These are phyloP conservation scores for Atrichornis clamosus DNA, from an alignment of 2,113 vertebrate genomes.

Conservation along the genomic window DNA sequence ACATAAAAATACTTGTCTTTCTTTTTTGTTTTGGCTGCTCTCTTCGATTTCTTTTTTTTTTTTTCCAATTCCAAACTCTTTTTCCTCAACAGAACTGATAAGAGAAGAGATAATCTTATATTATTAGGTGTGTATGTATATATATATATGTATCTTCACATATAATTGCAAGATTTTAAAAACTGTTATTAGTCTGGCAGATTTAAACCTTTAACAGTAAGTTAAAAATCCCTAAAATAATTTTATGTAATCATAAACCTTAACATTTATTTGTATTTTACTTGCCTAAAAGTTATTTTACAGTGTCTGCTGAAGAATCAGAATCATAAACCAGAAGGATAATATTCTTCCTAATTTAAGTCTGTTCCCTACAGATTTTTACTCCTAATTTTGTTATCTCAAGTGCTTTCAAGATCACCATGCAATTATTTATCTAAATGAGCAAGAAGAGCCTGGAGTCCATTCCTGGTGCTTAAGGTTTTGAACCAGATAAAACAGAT, in stretches of 20 bases:
- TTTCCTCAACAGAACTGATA: neutral
- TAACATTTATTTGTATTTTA: neutral
- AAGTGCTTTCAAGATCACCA: neutral
- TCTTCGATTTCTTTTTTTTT: neutral
- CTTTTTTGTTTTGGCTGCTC: neutral
- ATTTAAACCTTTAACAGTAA: neutral
- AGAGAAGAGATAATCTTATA: neutral
- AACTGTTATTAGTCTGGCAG: accelerated
- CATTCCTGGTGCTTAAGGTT: neutral
- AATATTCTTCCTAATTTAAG: neutral
- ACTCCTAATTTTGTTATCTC: neutral
- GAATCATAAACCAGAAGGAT: neutral
- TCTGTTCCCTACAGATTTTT: neutral
- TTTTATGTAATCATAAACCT: neutral
- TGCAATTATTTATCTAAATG: neutral
- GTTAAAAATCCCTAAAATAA: neutral
- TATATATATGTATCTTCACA: too few species aligned
- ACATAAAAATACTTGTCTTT: neutral
- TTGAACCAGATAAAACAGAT: neutral
- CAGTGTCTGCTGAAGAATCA: neutral
- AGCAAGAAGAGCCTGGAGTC: neutral
- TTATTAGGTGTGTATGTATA: neutral
- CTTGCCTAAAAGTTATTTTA: neutral
- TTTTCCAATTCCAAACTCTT: neutral
- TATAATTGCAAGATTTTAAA: neutral